Conservation (phyloP, 2,888 invertebrate genomes). For the Agelastica alni region DNA sequence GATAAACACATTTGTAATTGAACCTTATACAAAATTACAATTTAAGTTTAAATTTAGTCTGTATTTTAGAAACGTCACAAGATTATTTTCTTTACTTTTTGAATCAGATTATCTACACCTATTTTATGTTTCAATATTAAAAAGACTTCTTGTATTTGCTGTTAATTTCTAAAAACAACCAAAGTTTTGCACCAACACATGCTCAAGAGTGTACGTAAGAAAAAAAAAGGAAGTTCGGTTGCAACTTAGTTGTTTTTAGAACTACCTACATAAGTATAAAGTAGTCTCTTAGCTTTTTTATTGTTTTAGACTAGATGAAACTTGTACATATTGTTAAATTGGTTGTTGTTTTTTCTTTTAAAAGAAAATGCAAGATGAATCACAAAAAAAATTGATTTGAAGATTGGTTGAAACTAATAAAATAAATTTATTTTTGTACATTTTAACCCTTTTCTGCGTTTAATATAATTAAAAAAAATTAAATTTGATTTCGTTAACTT, state of each 20-base stretch:
- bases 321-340: constrained; percentile 40
- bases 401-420: background rate
- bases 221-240: background rate
- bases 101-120: background rate
- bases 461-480: background rate
- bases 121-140: too few species aligned
- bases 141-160: background rate
- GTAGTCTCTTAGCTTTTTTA: constrained; percentile 27
- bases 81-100: too few species aligned
- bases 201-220: background rate
- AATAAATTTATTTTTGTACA: background rate
- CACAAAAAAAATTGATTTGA: background rate
- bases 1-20: too few species aligned
- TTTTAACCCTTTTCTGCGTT: background rate
- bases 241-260: background rate
- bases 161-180: background rate
- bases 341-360: constrained; percentile 32
- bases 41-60: too few species aligned
- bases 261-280: background rate
- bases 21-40: too few species aligned
- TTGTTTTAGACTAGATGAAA: constrained; percentile 27
- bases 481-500: too few species aligned
- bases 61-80: too few species aligned
- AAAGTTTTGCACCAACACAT: background rate
- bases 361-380: background rate